Evolutionary conservation across 92 coral and sea anemone genomes (phyloP), one percentile per base, ranked within the genome.

Genomic region (Porites cylindrica): DNA sequence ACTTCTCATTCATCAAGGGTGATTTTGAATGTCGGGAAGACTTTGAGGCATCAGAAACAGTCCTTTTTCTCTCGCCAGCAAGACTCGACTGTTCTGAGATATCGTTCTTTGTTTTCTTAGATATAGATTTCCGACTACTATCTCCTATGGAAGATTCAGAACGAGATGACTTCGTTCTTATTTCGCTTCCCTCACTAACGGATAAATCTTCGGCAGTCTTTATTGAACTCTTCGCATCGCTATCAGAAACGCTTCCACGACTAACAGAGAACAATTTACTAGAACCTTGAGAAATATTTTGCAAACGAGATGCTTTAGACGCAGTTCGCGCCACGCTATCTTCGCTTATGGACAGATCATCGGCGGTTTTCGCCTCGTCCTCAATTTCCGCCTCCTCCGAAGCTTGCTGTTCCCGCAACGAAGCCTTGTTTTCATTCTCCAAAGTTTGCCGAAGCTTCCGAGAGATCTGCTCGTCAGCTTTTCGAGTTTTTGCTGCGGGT

Each of bases 301-400:
- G 81, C 52, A 63, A 63, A 32, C 59, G 64, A 52, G 88, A 71
- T 19, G 77, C 66, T 64, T 76, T 81, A 3, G 96, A 93, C 51
- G 72, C 76, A 24, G 95, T 90, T 23, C 69, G 88, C 4, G 90
- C 88, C 63, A 90, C 93, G 63, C 94, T 95, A 23, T 63, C 89
- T 32, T 85, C 88, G 59, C 91, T 90, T 8, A 89, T 13, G 20
- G 96, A 88, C 63, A 74, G 38, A 76, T 93, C 91, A 53, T 85
- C 94, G 50, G 93, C 91, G 7, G 94, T 86, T 66, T 67, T 80
- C 32, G 89, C 90, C 23, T 88, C 93, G 69, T 95, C 98, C 70
- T 93, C 90, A 65, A 95, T 86, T 75, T 93, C 98, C 38, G 76
- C 87, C n/a, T 89, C 67, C 7, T 89, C 67, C 7, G 83, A 72